Evolutionary conservation across 64 coral and sea anemone species (phyloP).

Genomic region (Stylophora pistillata): DNA sequence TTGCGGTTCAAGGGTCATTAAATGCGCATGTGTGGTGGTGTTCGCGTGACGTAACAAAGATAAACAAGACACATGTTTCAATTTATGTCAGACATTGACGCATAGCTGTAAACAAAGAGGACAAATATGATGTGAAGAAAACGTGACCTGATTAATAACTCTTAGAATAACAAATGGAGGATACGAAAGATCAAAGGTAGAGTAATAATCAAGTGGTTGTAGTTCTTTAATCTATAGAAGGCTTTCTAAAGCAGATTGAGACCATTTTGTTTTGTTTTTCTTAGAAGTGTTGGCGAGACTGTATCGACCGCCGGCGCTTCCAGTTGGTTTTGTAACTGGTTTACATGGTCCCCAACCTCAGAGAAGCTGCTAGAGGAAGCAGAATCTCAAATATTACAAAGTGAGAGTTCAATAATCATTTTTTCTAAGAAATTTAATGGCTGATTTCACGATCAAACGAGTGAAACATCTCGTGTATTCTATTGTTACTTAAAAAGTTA

Average conservation of each 20-base stretch:
- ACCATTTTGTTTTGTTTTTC: not conserved
- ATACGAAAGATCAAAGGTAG: conserved; percentile 15
- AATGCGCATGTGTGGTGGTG: too few species aligned
- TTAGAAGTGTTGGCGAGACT: not conserved
- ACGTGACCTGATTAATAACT: not conserved
- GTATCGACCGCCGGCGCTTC: not conserved
- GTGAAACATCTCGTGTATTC: too few species aligned
- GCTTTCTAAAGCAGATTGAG: not conserved
- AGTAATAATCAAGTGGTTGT: not conserved
- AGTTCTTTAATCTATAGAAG: not conserved
- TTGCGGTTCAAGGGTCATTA: too few species aligned
- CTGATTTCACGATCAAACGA: too few species aligned
- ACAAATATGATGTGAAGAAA: not conserved
- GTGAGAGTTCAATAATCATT: conserved; percentile 7
- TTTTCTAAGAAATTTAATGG: too few species aligned
- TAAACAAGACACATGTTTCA: not conserved
- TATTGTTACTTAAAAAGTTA: too few species aligned
- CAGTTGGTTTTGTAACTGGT: conserved; percentile 49
- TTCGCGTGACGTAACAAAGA: conserved; percentile 28
- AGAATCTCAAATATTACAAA: conserved; percentile 67
- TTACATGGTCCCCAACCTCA: conserved; percentile 76
- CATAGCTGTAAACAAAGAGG: not conserved
- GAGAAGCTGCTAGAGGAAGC: conserved; percentile 58
- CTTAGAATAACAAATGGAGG: not conserved
- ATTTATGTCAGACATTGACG: not conserved